These are phyloP conservation scores for Propsilocerus akamusi DNA, from an alignment of 1,140 invertebrate species.

Conservation along the genomic window DNA sequence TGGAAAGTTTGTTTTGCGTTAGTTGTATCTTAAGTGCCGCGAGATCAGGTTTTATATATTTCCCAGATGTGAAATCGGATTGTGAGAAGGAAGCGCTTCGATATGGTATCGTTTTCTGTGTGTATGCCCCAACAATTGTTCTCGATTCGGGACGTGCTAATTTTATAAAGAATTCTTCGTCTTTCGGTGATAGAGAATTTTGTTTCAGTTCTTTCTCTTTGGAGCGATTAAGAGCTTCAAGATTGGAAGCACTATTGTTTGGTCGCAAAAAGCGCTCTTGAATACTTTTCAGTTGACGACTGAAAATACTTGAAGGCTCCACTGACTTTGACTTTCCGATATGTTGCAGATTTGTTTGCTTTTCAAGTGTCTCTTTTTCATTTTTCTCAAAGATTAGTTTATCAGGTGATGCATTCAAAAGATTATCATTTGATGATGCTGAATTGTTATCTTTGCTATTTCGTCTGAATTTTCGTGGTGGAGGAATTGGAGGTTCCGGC, in stretches of 20 bases:
- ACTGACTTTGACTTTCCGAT: background rate
- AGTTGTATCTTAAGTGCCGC: conserved; percentile 11
- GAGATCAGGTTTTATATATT: conserved; percentile 17
- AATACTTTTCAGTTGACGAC: background rate
- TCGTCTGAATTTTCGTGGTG: conserved; percentile 15
- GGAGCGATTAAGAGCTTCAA: conserved; percentile 16
- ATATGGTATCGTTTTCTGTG: conserved; percentile 40
- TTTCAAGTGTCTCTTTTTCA: background rate
- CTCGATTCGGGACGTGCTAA: conserved; percentile 33
- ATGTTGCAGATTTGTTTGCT: background rate
- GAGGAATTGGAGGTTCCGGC: conserved; percentile 15
- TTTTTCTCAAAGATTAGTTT: background rate
- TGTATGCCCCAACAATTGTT: conserved; percentile 33
- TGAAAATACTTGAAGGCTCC: background rate
- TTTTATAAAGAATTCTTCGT: conserved; percentile 5
- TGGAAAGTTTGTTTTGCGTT: background rate
- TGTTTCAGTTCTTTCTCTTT: conserved; percentile 18
- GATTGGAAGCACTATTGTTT: conserved; percentile 22
- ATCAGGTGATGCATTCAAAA: background rate
- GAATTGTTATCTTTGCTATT: background rate
- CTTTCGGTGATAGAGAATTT: conserved; percentile 12
- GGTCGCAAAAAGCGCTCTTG: conserved; percentile 8
- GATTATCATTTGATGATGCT: background rate
- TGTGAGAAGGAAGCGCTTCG: conserved; percentile 70
- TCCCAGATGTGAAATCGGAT: conserved; percentile 40